Conservation (phyloP, 2,888 invertebrate species). For the Mycalesis mineus region DNA sequence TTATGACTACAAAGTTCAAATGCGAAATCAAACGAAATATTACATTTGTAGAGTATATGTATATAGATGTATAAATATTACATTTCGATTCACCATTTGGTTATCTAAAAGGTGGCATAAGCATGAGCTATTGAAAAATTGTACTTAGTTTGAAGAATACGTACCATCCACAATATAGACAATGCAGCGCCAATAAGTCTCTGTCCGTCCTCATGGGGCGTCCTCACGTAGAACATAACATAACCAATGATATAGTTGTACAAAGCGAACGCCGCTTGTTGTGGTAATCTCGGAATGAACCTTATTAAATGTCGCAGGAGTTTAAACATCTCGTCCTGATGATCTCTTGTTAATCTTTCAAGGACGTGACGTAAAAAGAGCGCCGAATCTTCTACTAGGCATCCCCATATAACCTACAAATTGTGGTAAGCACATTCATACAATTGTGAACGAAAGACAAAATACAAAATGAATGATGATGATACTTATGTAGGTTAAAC, state of each 20-base stretch:
- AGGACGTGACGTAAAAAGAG: slow-evolving; percentile 96
- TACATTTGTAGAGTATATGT: too few relatives aligned
- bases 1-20: too few relatives aligned
- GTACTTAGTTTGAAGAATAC: slow-evolving; percentile 28
- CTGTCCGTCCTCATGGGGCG: slow-evolving; percentile 96
- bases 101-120: too few relatives aligned
- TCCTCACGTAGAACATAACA: slow-evolving; percentile 99
- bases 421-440: too few relatives aligned
- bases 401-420: slow-evolving; percentile 94
- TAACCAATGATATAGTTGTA: slow-evolving; percentile 99
- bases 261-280: slow-evolving; percentile 97
- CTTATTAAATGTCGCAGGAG: slow-evolving; percentile 93
- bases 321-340: slow-evolving; percentile 96
- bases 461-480: too few relatives aligned
- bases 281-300: slow-evolving; percentile 94
- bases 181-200: slow-evolving; percentile 96
- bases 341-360: slow-evolving; percentile 95
- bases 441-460: too few relatives aligned
- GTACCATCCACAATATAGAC: slow-evolving; percentile 97
- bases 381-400: slow-evolving; percentile 98
- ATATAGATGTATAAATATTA: too few relatives aligned
- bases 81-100: too few relatives aligned
- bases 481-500: too few relatives aligned
- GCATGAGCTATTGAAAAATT: too few relatives aligned
- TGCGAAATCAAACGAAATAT: too few relatives aligned